These are phyloP conservation scores for Cossypha polioptera DNA, from an alignment of 2,797 vertebrate species.

Conservation along the genomic window DNA sequence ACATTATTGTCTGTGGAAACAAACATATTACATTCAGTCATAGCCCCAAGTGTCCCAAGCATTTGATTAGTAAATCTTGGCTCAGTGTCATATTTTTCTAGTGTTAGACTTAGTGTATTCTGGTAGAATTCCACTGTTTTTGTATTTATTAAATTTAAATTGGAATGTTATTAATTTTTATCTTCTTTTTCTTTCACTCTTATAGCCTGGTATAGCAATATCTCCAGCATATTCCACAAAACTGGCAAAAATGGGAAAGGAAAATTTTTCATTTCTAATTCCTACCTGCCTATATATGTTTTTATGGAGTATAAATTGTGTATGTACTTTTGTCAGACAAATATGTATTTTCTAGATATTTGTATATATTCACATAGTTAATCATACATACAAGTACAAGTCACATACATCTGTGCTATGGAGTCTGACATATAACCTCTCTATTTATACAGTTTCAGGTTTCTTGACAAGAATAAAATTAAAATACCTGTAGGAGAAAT, in stretches of 20 bases:
- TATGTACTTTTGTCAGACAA: neutral
- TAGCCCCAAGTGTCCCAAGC: neutral
- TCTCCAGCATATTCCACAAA: neutral
- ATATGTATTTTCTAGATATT: neutral
- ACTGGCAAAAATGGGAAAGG: neutral
- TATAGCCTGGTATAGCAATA: neutral
- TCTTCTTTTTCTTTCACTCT: neutral
- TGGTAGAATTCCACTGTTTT: neutral
- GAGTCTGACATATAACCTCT: neutral
- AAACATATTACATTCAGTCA: neutral
- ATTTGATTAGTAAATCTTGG: neutral
- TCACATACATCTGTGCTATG: neutral
- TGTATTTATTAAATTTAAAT: neutral
- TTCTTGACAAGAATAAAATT: neutral
- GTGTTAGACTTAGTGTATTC: fast-evolving
- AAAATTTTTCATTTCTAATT: neutral
- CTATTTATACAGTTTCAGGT: neutral
- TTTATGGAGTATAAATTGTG: neutral
- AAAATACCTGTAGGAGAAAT: neutral
- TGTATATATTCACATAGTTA: neutral
- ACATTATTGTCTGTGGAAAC: neutral
- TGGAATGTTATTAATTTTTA: neutral
- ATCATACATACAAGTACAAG: neutral
- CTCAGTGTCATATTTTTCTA: neutral
- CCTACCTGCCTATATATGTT: neutral